A percentile compares a stretch with the other conserved stretches of the same genome.
phyloP scores from a whole-genome alignment of 2,888 invertebrate genomes.

The Sarcophaga rosellei region DNA sequence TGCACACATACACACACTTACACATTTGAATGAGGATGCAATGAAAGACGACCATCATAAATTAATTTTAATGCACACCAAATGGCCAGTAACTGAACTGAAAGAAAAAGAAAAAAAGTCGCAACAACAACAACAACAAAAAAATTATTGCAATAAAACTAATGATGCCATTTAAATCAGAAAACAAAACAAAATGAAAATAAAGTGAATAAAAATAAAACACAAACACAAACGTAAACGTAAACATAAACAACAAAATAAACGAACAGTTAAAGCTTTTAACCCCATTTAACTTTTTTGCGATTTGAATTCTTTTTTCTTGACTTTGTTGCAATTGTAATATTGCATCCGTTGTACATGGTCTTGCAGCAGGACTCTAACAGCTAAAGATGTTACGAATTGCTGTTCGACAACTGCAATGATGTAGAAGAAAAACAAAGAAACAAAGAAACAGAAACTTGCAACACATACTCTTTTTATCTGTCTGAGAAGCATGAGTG shows the following conservation, averaged over 20 bases:
- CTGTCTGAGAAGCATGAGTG: conserved; percentile 26
- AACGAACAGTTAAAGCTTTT: conserved; percentile 68
- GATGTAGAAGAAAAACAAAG: not conserved
- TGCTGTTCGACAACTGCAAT: not conserved
- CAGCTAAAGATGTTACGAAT: not conserved
- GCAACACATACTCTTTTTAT: conserved; percentile 42
- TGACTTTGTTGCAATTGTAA: conserved; percentile 41
- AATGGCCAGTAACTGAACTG: too few species aligned
- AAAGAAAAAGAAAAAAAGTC: conserved; percentile 11
- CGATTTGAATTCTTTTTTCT: conserved; percentile 21
- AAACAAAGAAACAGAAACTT: conserved; percentile 10
- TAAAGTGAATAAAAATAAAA: conserved; percentile 25
- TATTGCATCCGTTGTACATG: conserved; percentile 23
- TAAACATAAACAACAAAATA: conserved; percentile 51
- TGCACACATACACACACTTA: not conserved
- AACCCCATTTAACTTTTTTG: conserved; percentile 65
- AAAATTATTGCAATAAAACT: conserved; percentile 58
- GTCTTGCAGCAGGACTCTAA: not conserved
- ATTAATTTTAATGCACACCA: conserved; percentile 53
- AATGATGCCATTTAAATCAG: conserved; percentile 65
- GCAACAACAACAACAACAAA: not conserved
- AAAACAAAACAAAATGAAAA: conserved; percentile 58
- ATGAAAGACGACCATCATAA: conserved; percentile 57
- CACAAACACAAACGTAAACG: not conserved
- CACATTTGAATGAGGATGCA: conserved; percentile 19